Conservation (phyloP, 2,888 invertebrate species). For the Phaonia tiefii region DNA sequence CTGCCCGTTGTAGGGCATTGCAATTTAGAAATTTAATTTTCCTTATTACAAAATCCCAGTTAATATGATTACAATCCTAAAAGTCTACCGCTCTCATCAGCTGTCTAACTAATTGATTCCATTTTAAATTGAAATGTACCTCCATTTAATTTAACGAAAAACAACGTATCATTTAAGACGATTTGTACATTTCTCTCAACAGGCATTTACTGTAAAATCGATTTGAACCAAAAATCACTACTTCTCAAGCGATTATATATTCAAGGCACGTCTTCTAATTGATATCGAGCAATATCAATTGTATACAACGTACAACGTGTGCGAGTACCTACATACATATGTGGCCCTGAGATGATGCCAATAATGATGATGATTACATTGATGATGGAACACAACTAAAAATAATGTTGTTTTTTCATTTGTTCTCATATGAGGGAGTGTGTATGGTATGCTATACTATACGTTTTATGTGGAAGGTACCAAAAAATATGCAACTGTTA, state of each 20-base stretch:
- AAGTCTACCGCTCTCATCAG: no score
- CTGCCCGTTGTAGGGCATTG: no score
- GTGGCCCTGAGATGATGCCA: slow-evolving; percentile 51
- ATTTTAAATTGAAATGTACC: not conserved
- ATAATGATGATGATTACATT: slow-evolving; percentile 28
- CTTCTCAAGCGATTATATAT: slow-evolving; percentile 50
- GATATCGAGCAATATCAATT: slow-evolving; percentile 71
- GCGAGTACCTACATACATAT: slow-evolving; percentile 17
- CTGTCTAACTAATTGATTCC: no score
- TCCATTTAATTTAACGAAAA: not conserved
- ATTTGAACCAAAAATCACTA: not conserved
- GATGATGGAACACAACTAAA: slow-evolving; percentile 21
- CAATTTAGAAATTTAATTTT: no score
- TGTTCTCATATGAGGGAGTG: slow-evolving; percentile 2
- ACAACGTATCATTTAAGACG: slow-evolving; percentile 10
- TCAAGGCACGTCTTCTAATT: slow-evolving; percentile 78
- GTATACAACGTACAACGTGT: not conserved
- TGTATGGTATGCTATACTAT: not conserved
- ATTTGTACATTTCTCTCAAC: not conserved
- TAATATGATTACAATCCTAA: no score
- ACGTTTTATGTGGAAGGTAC: no score
- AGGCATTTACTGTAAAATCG: not conserved
- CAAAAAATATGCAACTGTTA: not conserved
- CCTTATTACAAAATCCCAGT: no score
- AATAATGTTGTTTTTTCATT: slow-evolving; percentile 28